Percentiles rank a stretch among this genome's conserved stretches.
These are phyloP conservation scores for Naja naja DNA, from an alignment of 2,113 vertebrate species.

Conservation along the genomic window DNA sequence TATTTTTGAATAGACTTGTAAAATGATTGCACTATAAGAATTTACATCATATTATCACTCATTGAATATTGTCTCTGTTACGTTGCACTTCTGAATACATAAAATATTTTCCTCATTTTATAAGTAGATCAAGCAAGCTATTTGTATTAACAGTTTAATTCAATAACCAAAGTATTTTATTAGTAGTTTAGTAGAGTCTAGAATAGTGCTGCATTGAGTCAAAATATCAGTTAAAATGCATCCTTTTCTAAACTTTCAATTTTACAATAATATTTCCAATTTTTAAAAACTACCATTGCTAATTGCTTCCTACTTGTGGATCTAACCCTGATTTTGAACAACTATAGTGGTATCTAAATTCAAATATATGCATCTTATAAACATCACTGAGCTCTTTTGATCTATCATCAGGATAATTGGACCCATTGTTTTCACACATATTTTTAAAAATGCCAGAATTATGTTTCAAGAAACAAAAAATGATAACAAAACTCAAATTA, in stretches of 20 bases:
- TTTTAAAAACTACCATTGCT: neutral
- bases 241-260: neutral
- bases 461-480: neutral
- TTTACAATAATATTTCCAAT: neutral
- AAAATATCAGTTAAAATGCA: neutral
- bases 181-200: neutral
- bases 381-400: neutral
- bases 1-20: neutral
- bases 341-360: neutral
- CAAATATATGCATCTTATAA: neutral
- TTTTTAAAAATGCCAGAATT: neutral
- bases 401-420: fast-evolving
- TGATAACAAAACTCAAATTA: neutral
- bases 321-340: neutral
- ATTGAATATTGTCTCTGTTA: neutral
- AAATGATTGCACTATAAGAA: neutral
- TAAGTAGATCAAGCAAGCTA: neutral
- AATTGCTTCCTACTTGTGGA: neutral
- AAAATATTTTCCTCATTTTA: neutral
- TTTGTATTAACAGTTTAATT: neutral
- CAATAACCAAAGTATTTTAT: neutral
- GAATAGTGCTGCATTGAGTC: neutral
- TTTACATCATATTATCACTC: neutral
- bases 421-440: fast-evolving
- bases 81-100: neutral